Evolutionary conservation across 2,888 invertebrate genomes (phyloP), one percentile per base, ranked within the genome.

Genomic region (Macaria notata): DNA sequence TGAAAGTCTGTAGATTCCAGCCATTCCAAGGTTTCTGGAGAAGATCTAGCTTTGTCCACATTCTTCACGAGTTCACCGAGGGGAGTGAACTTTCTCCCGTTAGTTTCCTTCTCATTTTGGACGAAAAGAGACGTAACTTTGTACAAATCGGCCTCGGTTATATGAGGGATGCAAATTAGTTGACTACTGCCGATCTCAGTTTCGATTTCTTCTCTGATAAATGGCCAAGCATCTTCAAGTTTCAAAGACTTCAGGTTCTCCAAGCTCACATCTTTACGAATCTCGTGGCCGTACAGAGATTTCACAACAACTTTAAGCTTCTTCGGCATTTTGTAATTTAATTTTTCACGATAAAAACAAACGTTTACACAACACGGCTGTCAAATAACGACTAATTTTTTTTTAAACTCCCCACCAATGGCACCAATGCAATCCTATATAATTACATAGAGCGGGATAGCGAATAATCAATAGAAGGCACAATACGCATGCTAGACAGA

Each of bases 121-220:
- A 91, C 84, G 69, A 92, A 91, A n/a, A 92, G 75, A 60, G 92
- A 92, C 51, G 92, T 86, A 41, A 84, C 79, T 73, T 86, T 86
- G 69, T 92, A 92, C 53, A 92, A 79, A 64, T 87, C 86, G 1
- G 92, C 90, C 72, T 92, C 92, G 5, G 92, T 92, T 63, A 92
- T 89, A 70, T 90, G 88, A 60, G 92, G 92, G 60, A 92, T 92
- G 75, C 92, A 92, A 56, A 92, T 85, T 49, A 90, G 78, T 71
- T 90, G 86, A 62, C 82, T 88, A 66, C 86, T 86, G n/a, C 92
- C 92, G 59, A 92, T 91, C 81, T 92, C 92, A 47, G 78, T 86
- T 71, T 92, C 92, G 49, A 92, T 91, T 83, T 92, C 92, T 62
- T 91, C 91, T 69, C 92, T 81, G 48, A 92, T 92, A 72, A 91